Percentiles rank a stretch among this genome's conserved stretches.
phyloP scores from a whole-genome alignment of 2,113 vertebrate species.

The Taxidea taxus region DNA sequence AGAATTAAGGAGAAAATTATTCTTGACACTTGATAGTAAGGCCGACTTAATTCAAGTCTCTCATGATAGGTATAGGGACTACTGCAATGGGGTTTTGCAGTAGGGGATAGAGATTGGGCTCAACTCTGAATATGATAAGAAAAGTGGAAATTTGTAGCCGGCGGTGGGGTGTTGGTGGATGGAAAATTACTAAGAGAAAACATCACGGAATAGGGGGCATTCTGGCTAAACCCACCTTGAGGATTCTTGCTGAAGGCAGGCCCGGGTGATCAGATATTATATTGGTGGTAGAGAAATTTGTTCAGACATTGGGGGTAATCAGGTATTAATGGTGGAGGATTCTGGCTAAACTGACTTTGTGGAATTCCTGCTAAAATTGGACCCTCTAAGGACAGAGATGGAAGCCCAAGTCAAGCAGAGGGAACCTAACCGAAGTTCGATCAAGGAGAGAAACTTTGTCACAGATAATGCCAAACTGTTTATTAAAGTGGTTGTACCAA shows the following conservation, averaged over 20 bases:
- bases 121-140: neutral
- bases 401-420: neutral
- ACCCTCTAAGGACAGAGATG: neutral
- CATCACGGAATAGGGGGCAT: neutral
- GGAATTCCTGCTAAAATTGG: neutral
- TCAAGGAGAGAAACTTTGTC: neutral
- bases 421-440: neutral
- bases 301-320: neutral
- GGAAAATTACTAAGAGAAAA: neutral
- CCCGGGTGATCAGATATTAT: neutral
- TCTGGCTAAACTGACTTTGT: neutral
- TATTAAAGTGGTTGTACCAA: neutral
- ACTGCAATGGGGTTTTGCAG: neutral
- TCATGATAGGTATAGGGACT: neutral
- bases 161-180: neutral
- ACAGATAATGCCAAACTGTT: neutral
- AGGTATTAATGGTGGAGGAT: neutral
- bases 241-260: neutral
- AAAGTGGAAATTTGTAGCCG: neutral
- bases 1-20: neutral
- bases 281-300: neutral
- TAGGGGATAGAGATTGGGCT: neutral
- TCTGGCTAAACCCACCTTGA: neutral
- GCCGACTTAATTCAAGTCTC: neutral
- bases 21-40: neutral